Conservation (phyloP, 2,113 vertebrate species). For the Gopherus evgoodei region DNA sequence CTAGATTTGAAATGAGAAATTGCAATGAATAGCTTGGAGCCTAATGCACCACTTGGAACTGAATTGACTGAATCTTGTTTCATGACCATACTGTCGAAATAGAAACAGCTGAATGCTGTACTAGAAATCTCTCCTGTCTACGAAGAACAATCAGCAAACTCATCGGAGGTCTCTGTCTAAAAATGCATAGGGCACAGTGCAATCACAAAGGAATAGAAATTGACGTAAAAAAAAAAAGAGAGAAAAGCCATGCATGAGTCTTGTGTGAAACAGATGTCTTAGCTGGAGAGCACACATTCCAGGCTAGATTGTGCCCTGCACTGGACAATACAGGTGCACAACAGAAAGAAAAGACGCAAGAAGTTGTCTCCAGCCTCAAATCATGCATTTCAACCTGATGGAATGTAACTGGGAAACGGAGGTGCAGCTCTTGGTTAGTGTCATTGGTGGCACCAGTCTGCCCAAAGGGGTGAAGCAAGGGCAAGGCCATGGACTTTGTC, state of each 20-base stretch:
- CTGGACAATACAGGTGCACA: background rate
- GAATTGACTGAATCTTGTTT: background rate
- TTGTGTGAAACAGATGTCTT: background rate
- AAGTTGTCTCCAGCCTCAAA: background rate
- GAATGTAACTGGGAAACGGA: background rate
- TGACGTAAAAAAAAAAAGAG: background rate
- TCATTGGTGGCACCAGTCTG: background rate
- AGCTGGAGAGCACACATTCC: background rate
- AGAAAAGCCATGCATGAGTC: accelerated
- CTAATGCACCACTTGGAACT: background rate
- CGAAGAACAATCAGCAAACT: background rate
- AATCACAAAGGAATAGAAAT: background rate
- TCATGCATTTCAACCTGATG: background rate
- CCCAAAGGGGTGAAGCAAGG: background rate
- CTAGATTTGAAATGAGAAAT: background rate
- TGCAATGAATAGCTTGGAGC: background rate
- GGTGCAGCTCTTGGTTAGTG: background rate
- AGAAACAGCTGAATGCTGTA: background rate
- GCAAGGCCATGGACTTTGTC: background rate
- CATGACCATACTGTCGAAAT: background rate
- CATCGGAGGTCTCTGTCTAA: background rate
- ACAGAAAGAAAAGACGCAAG: background rate
- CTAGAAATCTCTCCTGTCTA: background rate
- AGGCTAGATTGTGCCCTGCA: background rate
- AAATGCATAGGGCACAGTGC: background rate